Evolutionary conservation across 1,140 invertebrate species (phyloP), one percentile per base, ranked within the genome.

Genomic region (Macrobrachium rosenbergii): DNA sequence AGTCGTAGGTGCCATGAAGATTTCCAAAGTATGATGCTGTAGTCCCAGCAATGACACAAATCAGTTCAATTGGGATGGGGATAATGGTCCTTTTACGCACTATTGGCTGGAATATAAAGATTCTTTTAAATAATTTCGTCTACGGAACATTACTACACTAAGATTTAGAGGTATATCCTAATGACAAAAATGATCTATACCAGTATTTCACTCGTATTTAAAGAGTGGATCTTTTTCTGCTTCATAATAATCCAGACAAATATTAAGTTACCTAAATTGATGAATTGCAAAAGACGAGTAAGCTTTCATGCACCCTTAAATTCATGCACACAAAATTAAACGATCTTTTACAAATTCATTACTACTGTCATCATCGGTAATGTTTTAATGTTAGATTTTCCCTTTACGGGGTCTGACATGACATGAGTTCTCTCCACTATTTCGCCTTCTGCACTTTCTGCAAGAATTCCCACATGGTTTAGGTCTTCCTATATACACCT

Each of bases 31-130:
- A 93, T 0, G 96, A 97, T 12, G 94, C 92, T 1, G 96, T 78
- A 0, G 96, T 97, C 52, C 96, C 97, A 6, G 94, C 91, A 14
- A 97, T 93, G 3, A 99, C 96, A 7, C 94, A 95, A 12, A 98
- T 93, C 87, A 98, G 93, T 92, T 99, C 97, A 89, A 97, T 95
- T 12, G 98, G 97, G 10, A 98, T 92, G 0, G 97, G 97, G 89
- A 98, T 92, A 75, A 92, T 92, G 21, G 93, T 95, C 78, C 93
- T 93, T 91, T 96, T 96, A 63, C 94, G 94, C 0, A 89, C 19
- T 45, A 62, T 81, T 0, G 90, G 90, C 90, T 90, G 80, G 21
- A 17, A 59, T 62, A 17, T 60, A 63, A 72, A 45, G 19, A 84
- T 28, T 62, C 14, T 72, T 6, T n/a, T 88, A 11, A 12, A 2